Conservation (phyloP, 1,140 invertebrate species). For the Bradysia coprophila region DNA sequence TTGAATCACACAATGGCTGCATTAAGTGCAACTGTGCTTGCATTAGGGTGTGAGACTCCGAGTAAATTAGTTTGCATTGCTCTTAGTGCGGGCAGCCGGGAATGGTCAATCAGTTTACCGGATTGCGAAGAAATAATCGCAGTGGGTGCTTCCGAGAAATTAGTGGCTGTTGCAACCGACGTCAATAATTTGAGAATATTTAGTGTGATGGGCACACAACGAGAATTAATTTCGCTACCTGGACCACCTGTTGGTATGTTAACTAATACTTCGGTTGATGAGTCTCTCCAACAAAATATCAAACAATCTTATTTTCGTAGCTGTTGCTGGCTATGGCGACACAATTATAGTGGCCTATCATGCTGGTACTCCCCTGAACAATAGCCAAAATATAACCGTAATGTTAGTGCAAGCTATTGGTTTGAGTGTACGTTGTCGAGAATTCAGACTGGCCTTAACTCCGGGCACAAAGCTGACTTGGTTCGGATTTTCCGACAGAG, state of each 20-base stretch:
- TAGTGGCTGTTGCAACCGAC: conserved; percentile 63
- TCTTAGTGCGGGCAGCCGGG: conserved; percentile 58
- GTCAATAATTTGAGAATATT: conserved; percentile 60
- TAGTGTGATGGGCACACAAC: conserved; percentile 67
- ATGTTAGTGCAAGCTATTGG: conserved; percentile 25
- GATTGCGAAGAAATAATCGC: conserved; percentile 55
- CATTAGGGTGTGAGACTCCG: conserved; percentile 48
- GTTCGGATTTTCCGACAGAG: conserved; percentile 68
- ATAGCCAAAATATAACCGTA: conserved; percentile 39
- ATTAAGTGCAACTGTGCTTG: conserved; percentile 56
- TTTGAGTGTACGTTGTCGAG: conserved; percentile 11
- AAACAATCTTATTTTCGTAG: too few species aligned
- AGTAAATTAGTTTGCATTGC: conserved; percentile 59
- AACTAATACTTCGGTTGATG: too few species aligned
- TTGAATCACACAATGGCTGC: conserved; percentile 61
- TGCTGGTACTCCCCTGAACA: conserved; percentile 20
- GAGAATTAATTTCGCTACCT: conserved; percentile 42
- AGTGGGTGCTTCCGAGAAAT: conserved; percentile 47
- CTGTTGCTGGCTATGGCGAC: conserved; percentile 44
- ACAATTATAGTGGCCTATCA: conserved; percentile 66
- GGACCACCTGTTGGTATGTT: conserved; percentile 57
- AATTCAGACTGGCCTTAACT: conserved; percentile 39
- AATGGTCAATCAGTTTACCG: conserved; percentile 66
- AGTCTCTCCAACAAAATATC: too few species aligned
- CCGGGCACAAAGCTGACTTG: conserved; percentile 51